A percentile compares a stretch with the other conserved stretches of the same genome.
These are phyloP conservation scores for Phylloscopus whistleri DNA, from an alignment of 2,113 vertebrate genomes.

Conservation along the genomic window DNA sequence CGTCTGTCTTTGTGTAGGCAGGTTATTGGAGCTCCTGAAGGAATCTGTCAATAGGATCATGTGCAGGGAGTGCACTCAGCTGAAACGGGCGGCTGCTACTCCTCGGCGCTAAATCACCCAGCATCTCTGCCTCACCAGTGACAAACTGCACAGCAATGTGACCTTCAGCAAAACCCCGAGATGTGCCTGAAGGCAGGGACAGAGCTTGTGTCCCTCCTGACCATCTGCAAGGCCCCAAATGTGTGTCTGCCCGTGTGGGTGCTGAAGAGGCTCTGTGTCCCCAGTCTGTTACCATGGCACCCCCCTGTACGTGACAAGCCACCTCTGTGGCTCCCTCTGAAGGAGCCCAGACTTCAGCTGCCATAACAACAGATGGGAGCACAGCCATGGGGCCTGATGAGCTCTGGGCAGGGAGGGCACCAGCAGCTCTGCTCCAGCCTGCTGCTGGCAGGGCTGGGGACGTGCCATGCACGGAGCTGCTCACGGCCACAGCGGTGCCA, in stretches of 20 bases:
- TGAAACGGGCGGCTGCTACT: background rate
- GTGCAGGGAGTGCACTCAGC: background rate
- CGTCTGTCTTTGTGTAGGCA: background rate
- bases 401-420: background rate
- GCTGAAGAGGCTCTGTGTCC: background rate
- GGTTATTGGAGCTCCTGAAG: background rate
- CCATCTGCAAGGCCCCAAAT: rapidly evolving
- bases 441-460: background rate
- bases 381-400: background rate
- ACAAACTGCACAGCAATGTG: background rate
- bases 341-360: background rate
- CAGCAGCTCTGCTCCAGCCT: background rate
- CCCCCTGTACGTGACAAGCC: background rate
- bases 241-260: background rate
- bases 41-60: background rate
- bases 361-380: background rate
- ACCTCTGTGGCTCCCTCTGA: background rate
- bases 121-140: background rate
- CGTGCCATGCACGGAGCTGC: background rate
- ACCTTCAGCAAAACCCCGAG: background rate
- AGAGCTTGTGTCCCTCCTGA: background rate
- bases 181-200: background rate
- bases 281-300: background rate
- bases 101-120: background rate
- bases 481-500: background rate